phyloP scores from a whole-genome alignment of 2,888 invertebrate genomes.

The Pseudanteris insignis region DNA sequence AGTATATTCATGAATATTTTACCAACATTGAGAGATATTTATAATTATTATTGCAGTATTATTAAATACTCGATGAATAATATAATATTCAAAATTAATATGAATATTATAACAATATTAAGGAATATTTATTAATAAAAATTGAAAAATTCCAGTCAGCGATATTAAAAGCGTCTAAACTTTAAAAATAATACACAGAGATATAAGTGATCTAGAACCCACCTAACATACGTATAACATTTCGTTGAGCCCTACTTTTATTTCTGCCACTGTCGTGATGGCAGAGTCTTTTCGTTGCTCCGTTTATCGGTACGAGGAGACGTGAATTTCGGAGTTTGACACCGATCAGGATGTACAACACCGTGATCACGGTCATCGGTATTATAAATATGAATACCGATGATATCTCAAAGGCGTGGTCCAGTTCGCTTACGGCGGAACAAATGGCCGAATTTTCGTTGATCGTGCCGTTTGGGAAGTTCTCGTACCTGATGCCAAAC shows the following conservation, averaged over 20 bases:
- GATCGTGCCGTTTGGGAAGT: slow-evolving; percentile 61
- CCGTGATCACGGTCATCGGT: slow-evolving; percentile 87
- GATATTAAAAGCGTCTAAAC: too few species aligned
- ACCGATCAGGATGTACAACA: slow-evolving; percentile 82
- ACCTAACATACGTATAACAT: slow-evolving; percentile 84
- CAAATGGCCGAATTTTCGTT: slow-evolving; percentile 70
- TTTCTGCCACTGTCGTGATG: slow-evolving; percentile 66
- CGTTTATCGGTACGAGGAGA: slow-evolving; percentile 67
- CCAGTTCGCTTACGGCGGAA: slow-evolving; percentile 71
- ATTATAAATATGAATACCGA: slow-evolving; percentile 84
- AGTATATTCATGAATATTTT: too few species aligned
- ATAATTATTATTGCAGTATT: too few species aligned
- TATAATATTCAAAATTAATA: too few species aligned
- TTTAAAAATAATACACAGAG: too few species aligned
- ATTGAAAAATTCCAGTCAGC: too few species aligned
- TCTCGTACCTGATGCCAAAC: slow-evolving; percentile 75
- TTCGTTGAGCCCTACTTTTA: slow-evolving; percentile 69
- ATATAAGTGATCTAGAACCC: too few species aligned
- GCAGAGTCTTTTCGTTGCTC: slow-evolving; percentile 68
- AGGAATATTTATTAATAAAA: too few species aligned
- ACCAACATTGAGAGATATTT: too few species aligned
- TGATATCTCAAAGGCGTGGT: slow-evolving; percentile 82
- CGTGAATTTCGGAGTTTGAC: slow-evolving; percentile 75
- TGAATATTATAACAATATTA: too few species aligned
- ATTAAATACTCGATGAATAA: too few species aligned